Percentiles rank a stretch among this genome's conserved stretches.
These are phyloP conservation scores for Urechis unicinctus DNA, from an alignment of 2,888 invertebrate species.

Conservation along the genomic window DNA sequence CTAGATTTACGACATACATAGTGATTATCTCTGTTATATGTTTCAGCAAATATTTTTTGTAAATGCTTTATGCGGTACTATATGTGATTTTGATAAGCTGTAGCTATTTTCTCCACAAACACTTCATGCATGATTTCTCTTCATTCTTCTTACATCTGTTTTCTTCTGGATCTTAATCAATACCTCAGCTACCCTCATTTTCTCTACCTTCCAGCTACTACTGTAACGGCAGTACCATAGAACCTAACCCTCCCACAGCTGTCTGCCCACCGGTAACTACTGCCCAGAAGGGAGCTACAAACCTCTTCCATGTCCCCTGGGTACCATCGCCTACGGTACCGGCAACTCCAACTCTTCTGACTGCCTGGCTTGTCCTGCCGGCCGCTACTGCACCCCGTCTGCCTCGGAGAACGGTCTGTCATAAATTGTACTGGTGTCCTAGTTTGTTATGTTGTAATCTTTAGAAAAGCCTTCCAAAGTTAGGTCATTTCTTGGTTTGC, in stretches of 20 bases:
- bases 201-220: conserved; percentile 30
- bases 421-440: no score
- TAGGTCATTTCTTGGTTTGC: no score
- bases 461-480: no score
- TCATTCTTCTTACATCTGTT: conserved; percentile 5
- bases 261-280: conserved; percentile 46
- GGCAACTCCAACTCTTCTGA: conserved; percentile 37
- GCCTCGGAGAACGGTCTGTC: conserved; percentile 41
- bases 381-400: conserved; percentile 39
- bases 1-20: no score
- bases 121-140: no score
- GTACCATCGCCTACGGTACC: conserved; percentile 37
- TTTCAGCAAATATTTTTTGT: no score
- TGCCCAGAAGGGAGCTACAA: conserved; percentile 39
- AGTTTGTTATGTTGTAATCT: no score
- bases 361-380: conserved; percentile 38
- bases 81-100: no score
- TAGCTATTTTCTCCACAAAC: no score
- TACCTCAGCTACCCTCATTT: background rate
- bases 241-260: conserved; percentile 32
- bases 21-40: no score
- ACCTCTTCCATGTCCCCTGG: conserved; percentile 34
- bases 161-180: no score
- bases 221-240: conserved; percentile 40
- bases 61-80: no score